Evolutionary conservation across 2,888 invertebrate genomes (phyloP).

Genomic region (Mactromeris polynyma): DNA sequence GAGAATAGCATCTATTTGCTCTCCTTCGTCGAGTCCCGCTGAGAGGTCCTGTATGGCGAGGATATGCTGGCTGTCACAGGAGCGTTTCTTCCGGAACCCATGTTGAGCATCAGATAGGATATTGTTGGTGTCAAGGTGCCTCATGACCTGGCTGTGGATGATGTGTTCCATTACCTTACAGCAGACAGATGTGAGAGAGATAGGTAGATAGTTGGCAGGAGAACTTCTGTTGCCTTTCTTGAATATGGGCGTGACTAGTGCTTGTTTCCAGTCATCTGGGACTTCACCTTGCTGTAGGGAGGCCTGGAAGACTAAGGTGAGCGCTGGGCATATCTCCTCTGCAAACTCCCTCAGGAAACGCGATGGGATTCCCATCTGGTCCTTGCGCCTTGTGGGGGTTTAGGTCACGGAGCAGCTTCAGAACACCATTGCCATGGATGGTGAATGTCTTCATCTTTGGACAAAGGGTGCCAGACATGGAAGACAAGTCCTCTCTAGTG

Average conservation of each 20-base stretch:
- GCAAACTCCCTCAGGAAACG: neutral
- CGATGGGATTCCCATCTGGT: neutral
- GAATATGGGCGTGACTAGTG: no score
- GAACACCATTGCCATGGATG: neutral
- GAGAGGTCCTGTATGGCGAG: neutral
- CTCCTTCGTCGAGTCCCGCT: no score
- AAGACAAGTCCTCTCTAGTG: neutral
- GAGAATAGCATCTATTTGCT: no score
- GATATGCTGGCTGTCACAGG: conserved; percentile 4
- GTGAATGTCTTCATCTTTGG: no score
- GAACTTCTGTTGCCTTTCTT: neutral
- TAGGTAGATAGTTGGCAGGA: neutral
- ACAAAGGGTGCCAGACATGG: neutral
- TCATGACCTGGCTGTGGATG: no score
- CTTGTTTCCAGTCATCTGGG: no score
- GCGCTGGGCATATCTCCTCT: neutral
- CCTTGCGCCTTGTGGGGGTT: conserved; percentile 9
- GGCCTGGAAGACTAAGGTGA: no score
- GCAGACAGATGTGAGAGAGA: conserved; percentile 3
- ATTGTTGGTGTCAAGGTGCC: neutral
- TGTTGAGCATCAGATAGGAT: no score
- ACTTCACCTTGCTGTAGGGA: no score
- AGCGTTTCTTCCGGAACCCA: neutral
- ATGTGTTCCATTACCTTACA: no score
- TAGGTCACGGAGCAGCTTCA: no score